Evolutionary conservation across 2,797 vertebrate species (phyloP).

Genomic region (Halcyon leucocephala): DNA sequence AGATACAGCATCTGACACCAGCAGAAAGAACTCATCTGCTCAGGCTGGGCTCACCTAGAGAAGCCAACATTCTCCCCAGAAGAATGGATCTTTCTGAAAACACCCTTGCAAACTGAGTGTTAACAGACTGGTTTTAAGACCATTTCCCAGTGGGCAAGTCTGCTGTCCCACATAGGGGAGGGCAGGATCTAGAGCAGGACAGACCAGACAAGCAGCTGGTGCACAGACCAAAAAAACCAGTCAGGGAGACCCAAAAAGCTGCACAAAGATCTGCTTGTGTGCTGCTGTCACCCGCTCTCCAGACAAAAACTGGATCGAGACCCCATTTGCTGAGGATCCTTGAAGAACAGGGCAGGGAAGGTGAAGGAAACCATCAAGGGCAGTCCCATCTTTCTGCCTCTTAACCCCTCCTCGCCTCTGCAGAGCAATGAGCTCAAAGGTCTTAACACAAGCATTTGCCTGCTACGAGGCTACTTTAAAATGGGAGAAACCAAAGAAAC

Average conservation of each 20-base stretch:
- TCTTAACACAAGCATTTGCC: fast-evolving
- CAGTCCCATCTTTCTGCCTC: neutral
- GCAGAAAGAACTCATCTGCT: neutral
- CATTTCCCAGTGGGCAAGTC: neutral
- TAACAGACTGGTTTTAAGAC: neutral
- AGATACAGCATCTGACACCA: neutral
- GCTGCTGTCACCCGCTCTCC: neutral
- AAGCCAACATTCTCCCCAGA: neutral
- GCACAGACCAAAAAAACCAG: neutral
- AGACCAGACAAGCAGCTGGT: neutral
- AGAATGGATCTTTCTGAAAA: neutral
- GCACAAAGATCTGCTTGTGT: fast-evolving
- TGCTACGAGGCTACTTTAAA: neutral
- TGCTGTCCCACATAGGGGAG: conserved; percentile 19
- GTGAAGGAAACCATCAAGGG: conserved; percentile 24
- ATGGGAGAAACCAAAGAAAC: neutral
- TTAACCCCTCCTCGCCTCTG: neutral
- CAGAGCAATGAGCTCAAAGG: neutral
- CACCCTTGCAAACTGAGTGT: neutral
- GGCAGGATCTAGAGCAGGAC: conserved; percentile 12
- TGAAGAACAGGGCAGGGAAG: neutral
- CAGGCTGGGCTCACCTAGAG: neutral
- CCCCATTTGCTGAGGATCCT: neutral
- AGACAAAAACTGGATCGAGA: neutral
- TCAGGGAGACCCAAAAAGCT: conserved; percentile 15